Percentiles rank a stretch among this genome's conserved stretches.
These are phyloP conservation scores for Meiosimyza decipiens DNA, from an alignment of 2,888 invertebrate species.

Conservation along the genomic window DNA sequence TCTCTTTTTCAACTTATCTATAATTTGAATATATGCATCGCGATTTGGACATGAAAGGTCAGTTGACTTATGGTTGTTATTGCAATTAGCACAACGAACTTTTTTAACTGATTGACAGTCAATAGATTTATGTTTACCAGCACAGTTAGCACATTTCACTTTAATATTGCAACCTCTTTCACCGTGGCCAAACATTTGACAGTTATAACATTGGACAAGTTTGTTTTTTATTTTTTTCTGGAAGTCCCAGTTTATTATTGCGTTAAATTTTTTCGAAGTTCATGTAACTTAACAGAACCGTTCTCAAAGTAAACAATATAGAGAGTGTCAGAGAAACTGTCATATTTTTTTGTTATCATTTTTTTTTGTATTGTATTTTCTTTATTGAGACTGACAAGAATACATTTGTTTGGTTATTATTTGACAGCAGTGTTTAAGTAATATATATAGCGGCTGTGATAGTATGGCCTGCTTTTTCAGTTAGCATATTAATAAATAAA, in stretches of 20 bases:
- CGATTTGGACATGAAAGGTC: neutral
- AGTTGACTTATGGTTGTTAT: no score
- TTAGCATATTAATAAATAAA: no score
- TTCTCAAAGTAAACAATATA: no score
- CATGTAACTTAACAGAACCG: neutral
- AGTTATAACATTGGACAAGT: constrained; percentile 27
- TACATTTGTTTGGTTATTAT: no score
- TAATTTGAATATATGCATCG: no score
- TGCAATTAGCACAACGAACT: neutral
- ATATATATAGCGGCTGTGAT: no score
- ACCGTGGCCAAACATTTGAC: constrained; percentile 30
- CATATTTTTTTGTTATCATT: no score
- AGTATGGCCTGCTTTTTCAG: no score
- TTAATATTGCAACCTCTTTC: constrained; percentile 9
- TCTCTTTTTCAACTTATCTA: neutral
- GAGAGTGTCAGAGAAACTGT: neutral
- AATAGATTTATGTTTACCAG: constrained; percentile 15
- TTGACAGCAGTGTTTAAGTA: no score
- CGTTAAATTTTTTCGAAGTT: neutral
- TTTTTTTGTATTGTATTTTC: no score
- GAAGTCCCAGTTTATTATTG: constrained; percentile 1
- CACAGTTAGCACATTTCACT: constrained; percentile 24
- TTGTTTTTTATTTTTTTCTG: constrained; percentile 1
- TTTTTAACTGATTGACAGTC: no score
- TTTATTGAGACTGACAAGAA: no score